Evolutionary conservation across 2,797 vertebrate genomes (phyloP).

Genomic region (Morelia viridis): DNA sequence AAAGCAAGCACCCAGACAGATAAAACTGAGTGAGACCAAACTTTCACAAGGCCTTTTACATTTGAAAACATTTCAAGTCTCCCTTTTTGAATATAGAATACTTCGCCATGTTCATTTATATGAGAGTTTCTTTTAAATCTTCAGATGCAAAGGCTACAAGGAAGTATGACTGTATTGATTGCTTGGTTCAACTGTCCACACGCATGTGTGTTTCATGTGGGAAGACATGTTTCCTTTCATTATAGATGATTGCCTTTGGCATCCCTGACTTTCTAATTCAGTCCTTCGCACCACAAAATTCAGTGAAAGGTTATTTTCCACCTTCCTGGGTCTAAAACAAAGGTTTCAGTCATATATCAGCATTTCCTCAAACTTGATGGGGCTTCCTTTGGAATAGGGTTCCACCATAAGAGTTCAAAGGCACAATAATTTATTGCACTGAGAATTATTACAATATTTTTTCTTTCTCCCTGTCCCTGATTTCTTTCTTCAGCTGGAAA

Average conservation of each 20-base stretch:
- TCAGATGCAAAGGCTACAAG: too few species aligned
- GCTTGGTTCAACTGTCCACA: neutral
- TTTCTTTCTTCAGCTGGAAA: neutral
- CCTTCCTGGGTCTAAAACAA: neutral
- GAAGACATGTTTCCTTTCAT: neutral
- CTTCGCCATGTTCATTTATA: too few species aligned
- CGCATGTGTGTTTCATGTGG: neutral
- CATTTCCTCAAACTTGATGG: neutral
- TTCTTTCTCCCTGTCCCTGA: neutral
- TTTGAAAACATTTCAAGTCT: too few species aligned
- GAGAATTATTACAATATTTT: neutral
- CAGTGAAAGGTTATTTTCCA: neutral
- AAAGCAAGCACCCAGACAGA: neutral
- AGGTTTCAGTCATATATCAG: neutral
- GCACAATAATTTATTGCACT: neutral
- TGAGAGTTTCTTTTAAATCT: too few species aligned
- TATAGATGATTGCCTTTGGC: neutral
- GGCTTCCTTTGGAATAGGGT: too few species aligned
- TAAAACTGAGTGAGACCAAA: neutral
- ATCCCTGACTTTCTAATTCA: neutral
- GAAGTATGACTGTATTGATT: neutral
- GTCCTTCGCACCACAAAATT: neutral
- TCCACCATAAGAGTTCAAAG: too few species aligned
- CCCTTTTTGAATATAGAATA: too few species aligned
- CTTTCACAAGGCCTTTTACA: neutral